Conservation (phyloP, 2,888 invertebrate genomes). For the Empis livida region DNA sequence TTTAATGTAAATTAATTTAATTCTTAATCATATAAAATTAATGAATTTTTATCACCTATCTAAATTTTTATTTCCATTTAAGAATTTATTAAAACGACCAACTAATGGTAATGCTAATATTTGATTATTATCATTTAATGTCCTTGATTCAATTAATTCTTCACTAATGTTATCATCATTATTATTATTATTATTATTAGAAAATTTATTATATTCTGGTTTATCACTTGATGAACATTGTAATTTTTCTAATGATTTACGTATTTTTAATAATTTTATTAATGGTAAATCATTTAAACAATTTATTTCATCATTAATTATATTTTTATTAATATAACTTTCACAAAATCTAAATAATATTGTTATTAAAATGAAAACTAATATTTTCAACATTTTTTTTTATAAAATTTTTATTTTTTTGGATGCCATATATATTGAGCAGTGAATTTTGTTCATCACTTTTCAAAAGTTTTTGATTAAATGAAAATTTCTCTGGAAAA, state of each 20-base stretch:
- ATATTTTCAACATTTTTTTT: not conserved
- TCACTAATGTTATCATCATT: not conserved
- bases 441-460: too few species aligned
- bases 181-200: not conserved
- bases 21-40: not conserved
- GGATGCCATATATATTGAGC: too few species aligned
- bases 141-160: not conserved
- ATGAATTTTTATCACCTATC: not conserved
- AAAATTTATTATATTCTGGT: too few species aligned
- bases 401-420: too few species aligned
- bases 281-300: constrained; percentile 53
- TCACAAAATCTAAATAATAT: not conserved
- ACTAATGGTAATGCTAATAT: constrained; percentile 2
- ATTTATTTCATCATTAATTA: constrained; percentile 8
- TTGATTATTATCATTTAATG: not conserved
- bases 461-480: too few species aligned
- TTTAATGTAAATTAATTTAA: constrained; percentile 1
- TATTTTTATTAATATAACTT: not conserved
- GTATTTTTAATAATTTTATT: constrained; percentile 52
- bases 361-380: not conserved
- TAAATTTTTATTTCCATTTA: not conserved
- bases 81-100: not conserved
- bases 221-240: constrained; percentile 6
- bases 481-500: too few species aligned
- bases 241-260: constrained; percentile 24